phyloP scores from a whole-genome alignment of 2,888 invertebrate genomes.

The Cephus spinipes region DNA sequence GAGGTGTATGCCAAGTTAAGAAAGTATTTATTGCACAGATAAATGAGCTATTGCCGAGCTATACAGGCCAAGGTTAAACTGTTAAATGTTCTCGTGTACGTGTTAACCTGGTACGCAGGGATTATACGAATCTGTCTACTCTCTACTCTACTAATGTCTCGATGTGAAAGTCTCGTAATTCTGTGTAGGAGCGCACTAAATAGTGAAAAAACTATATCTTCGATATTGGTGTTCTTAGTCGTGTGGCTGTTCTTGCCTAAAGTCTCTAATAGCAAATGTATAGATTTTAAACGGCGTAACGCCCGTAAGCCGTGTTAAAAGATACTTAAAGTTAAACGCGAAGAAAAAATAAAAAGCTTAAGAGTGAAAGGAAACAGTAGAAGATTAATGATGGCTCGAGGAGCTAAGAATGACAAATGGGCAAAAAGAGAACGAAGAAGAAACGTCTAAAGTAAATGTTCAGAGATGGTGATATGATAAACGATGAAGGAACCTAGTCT shows the following conservation, averaged over 20 bases:
- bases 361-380: background rate
- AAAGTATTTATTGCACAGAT: background rate
- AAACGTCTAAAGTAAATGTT: background rate
- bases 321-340: background rate
- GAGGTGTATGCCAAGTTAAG: background rate
- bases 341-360: background rate
- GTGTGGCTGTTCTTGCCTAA: background rate
- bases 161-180: background rate
- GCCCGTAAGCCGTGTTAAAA: background rate
- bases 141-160: background rate
- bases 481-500: background rate
- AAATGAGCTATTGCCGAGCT: background rate
- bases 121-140: background rate
- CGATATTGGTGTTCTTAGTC: background rate
- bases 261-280: background rate
- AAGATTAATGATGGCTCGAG: background rate
- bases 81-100: background rate
- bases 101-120: background rate
- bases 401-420: background rate
- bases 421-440: background rate
- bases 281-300: background rate
- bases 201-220: background rate
- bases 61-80: background rate
- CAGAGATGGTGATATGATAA: background rate
- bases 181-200: background rate